These are phyloP conservation scores for Eulemur albifrons DNA, from an alignment of 2,797 vertebrate species.

Conservation along the genomic window DNA sequence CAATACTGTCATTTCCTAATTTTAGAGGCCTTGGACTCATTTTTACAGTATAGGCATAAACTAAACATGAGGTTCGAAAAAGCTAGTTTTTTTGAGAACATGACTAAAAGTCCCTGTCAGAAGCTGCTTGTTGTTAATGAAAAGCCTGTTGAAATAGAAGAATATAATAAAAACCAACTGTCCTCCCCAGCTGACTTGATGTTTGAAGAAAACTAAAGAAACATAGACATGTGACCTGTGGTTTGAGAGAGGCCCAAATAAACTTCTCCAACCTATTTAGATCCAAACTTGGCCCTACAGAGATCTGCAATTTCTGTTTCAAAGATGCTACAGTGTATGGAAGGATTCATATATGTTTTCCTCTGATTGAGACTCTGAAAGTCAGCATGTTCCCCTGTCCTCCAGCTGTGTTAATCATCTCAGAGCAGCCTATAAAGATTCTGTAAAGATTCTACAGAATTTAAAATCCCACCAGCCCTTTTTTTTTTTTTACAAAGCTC, in stretches of 20 bases:
- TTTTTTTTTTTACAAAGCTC: neutral
- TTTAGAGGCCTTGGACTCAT: conserved; percentile 25
- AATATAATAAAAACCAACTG: conserved; percentile 52
- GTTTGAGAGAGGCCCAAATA: conserved; percentile 37
- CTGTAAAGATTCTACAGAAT: neutral
- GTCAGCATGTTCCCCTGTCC: neutral
- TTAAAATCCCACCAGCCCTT: neutral
- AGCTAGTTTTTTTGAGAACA: conserved; percentile 9
- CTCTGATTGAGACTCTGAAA: neutral
- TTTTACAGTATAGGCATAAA: neutral
- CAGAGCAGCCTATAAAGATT: neutral
- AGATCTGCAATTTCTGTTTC: conserved; percentile 24
- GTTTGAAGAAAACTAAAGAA: conserved; percentile 64
- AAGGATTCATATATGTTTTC: neutral
- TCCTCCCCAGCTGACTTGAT: conserved; percentile 16
- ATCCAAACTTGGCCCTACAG: neutral
- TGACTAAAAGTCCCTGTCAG: conserved; percentile 22
- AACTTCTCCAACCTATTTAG: conserved; percentile 34
- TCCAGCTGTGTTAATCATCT: neutral
- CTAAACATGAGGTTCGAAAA: neutral
- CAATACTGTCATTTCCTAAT: neutral
- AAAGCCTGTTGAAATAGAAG: conserved; percentile 8
- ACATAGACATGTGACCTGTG: conserved; percentile 24
- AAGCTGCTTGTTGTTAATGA: conserved; percentile 46
- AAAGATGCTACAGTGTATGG: neutral